Conservation (phyloP, 2,888 invertebrate genomes). For the Temnothorax unifasciatus region DNA sequence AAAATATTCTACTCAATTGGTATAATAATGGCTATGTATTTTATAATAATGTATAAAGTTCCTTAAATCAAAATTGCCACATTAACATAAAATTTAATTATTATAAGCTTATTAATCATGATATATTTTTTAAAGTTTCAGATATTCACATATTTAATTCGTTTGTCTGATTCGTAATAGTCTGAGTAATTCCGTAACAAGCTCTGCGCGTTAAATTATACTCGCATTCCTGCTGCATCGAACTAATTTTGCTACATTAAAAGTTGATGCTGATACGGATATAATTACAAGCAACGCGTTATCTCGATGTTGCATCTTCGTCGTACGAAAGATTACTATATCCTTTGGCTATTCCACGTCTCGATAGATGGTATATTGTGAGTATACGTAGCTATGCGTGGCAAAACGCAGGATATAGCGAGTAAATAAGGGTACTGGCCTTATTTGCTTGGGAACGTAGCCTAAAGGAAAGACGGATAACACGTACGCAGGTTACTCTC, state of each 20-base stretch:
- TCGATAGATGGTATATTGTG: constrained; percentile 36
- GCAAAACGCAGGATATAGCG: constrained; percentile 60
- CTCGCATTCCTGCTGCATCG: background rate
- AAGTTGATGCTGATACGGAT: constrained; percentile 12
- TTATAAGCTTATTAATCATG: background rate
- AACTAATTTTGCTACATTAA: constrained; percentile 28
- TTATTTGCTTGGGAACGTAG: constrained; percentile 56
- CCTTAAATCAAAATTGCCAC: background rate
- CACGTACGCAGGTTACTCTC: constrained; percentile 56
- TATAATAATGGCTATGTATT: background rate
- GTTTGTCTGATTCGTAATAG: background rate
- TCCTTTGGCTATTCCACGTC: constrained; percentile 38
- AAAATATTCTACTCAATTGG: background rate
- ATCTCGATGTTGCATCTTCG: constrained; percentile 37
- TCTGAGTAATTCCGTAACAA: background rate
- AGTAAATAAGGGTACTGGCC: constrained; percentile 61
- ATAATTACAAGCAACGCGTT: constrained; percentile 31
- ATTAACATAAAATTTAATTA: constrained; percentile 8
- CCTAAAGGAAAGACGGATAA: constrained; percentile 64
- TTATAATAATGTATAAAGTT: background rate
- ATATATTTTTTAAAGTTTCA: background rate
- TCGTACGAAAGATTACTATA: constrained; percentile 40
- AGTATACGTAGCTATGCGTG: constrained; percentile 7
- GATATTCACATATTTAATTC: background rate
- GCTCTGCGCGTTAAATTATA: background rate